Conservation (phyloP, 1,140 invertebrate species). For the Drosophila mojavensis region DNA sequence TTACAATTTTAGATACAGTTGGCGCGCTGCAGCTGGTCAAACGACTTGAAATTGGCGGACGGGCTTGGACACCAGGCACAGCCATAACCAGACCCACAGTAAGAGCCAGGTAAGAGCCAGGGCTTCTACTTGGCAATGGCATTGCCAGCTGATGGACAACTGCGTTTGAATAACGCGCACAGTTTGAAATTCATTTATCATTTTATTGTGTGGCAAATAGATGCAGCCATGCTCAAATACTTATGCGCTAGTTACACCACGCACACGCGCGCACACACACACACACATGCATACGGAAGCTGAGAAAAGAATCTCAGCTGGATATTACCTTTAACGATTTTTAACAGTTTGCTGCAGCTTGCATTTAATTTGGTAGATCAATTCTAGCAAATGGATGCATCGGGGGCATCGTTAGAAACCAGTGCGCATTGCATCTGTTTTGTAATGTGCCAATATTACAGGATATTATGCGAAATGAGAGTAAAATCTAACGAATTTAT, state of each 20-base stretch:
- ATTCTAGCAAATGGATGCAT: slow-evolving; percentile 44
- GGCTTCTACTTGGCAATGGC: slow-evolving; percentile 18
- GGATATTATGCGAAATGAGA: slow-evolving; percentile 13
- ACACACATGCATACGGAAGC: slow-evolving; percentile 37
- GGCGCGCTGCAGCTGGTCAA: slow-evolving; percentile 21
- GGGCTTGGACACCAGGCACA: neutral
- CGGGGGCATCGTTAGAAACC: neutral
- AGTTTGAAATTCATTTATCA: slow-evolving; percentile 80
- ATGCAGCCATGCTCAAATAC: slow-evolving; percentile 38
- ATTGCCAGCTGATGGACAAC: slow-evolving; percentile 61
- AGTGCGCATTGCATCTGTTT: slow-evolving; percentile 2
- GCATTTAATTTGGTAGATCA: slow-evolving; percentile 68
- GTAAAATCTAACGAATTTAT: neutral
- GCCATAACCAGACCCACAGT: neutral
- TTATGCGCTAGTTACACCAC: slow-evolving; percentile 24
- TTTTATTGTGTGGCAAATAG: slow-evolving; percentile 67
- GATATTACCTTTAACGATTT: slow-evolving; percentile 63
- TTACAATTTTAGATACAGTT: slow-evolving; percentile 39
- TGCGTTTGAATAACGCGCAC: slow-evolving; percentile 68
- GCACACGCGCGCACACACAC: slow-evolving; percentile 25
- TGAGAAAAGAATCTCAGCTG: slow-evolving; percentile 48
- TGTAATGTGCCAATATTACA: slow-evolving; percentile 42
- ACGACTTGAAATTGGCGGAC: slow-evolving; percentile 45
- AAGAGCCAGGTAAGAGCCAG: neutral
- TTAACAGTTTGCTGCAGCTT: slow-evolving; percentile 53